Conservation (phyloP, 2,888 invertebrate species). For the Trissonchulus latispiculum region DNA sequence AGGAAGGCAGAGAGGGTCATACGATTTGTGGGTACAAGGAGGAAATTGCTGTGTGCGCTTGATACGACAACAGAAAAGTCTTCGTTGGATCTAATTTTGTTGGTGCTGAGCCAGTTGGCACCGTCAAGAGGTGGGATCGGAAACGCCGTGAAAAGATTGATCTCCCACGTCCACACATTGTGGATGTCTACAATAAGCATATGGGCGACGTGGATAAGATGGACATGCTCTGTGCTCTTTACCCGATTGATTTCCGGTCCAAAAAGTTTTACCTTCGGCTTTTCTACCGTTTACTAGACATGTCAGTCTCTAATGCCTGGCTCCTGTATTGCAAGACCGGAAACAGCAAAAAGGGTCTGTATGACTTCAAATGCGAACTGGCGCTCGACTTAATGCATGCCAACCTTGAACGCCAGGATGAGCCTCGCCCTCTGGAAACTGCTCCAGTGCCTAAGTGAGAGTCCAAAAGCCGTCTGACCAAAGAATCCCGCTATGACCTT, state of each 20-base stretch:
- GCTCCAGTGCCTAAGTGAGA: neutral
- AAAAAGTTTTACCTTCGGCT: slow-evolving; percentile 35
- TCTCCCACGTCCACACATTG: slow-evolving; percentile 16
- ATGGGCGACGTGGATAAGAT: slow-evolving; percentile 40
- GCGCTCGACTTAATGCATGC: neutral
- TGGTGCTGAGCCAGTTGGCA: slow-evolving; percentile 30
- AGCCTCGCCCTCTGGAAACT: neutral
- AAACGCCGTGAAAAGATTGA: slow-evolving; percentile 3
- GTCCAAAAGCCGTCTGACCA: neutral
- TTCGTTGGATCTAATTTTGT: slow-evolving; percentile 33
- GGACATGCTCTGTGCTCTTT: slow-evolving; percentile 36
- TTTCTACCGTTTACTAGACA: slow-evolving; percentile 29
- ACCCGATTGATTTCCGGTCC: slow-evolving; percentile 34
- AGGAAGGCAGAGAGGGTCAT: neutral
- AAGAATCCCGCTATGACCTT: neutral
- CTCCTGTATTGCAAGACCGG: slow-evolving; percentile 21
- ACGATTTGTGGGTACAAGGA: slow-evolving; percentile 1
- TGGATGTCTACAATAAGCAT: slow-evolving; percentile 30
- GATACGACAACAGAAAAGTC: slow-evolving; percentile 35
- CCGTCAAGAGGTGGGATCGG: slow-evolving; percentile 31
- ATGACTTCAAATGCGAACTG: neutral
- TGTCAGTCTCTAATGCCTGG: slow-evolving; percentile 31
- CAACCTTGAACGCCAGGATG: neutral
- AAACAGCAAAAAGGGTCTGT: slow-evolving; percentile 1
- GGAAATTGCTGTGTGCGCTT: slow-evolving; percentile 30